Evolutionary conservation across 2,797 vertebrate species (phyloP).

Genomic region (Paratrypauchen microcephalus): DNA sequence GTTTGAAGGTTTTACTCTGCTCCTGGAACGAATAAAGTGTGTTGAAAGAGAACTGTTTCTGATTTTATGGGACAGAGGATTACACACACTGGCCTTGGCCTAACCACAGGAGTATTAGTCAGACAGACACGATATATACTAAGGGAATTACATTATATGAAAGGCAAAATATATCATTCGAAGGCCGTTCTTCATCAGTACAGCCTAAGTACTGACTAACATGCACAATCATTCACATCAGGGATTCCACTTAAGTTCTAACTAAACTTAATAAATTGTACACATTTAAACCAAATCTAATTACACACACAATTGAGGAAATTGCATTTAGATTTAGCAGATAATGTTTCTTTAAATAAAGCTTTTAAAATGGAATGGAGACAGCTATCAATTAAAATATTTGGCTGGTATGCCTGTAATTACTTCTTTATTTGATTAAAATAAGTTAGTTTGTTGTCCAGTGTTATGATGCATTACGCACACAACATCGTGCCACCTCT

Average conservation of each 20-base stretch:
- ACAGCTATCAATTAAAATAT: slow-evolving; percentile 12
- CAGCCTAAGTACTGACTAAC: background rate
- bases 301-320: slow-evolving; percentile 32
- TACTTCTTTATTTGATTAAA: slow-evolving; percentile 25
- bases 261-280: slow-evolving; percentile 45
- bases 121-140: background rate
- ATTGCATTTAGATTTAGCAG: slow-evolving; percentile 32
- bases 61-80: background rate
- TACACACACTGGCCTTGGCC: background rate
- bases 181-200: background rate
- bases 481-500: slow-evolving; percentile 21
- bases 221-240: slow-evolving; percentile 26
- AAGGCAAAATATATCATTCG: background rate
- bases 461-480: slow-evolving; percentile 20
- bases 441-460: slow-evolving; percentile 8
- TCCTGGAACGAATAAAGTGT: background rate
- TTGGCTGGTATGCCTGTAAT: slow-evolving; percentile 8
- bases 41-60: slow-evolving; percentile 1
- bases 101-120: background rate
- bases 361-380: slow-evolving; percentile 18
- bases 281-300: slow-evolving; percentile 41
- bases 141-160: background rate
- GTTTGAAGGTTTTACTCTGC: background rate
- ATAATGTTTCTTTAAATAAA: slow-evolving; percentile 24
- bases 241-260: slow-evolving; percentile 41